These are phyloP conservation scores for Oscheius myriophilus DNA, from an alignment of 2,888 invertebrate genomes.

Conservation along the genomic window DNA sequence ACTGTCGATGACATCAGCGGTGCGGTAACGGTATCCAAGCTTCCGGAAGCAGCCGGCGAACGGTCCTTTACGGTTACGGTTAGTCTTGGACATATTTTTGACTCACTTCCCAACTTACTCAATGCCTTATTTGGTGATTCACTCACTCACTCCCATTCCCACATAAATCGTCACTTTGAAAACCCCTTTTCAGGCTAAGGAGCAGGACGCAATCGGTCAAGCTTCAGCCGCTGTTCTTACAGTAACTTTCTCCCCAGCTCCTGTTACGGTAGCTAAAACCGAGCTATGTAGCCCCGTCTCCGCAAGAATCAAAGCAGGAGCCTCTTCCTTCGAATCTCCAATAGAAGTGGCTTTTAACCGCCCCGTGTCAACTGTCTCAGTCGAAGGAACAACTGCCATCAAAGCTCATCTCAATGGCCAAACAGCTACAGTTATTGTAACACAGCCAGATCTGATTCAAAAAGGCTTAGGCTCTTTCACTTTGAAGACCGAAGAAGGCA, in stretches of 20 bases:
- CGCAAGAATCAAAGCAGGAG: conserved; percentile 33
- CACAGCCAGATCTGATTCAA: conserved; percentile 10
- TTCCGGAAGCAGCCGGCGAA: conserved; percentile 19
- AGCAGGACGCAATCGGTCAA: conserved; percentile 26
- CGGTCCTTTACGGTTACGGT: conserved; percentile 36
- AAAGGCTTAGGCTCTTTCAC: background rate
- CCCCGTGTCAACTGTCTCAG: conserved; percentile 3
- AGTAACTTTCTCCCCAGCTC: background rate
- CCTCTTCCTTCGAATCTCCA: conserved; percentile 29
- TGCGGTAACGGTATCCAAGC: conserved; percentile 27
- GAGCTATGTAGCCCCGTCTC: conserved; percentile 30
- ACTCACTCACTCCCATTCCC: no score
- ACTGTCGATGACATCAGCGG: conserved; percentile 36
- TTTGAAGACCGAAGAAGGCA: conserved; percentile 18
- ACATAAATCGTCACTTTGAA: no score
- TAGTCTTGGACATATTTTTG: no score
- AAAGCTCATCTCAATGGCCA: background rate
- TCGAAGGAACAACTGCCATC: conserved; percentile 11
- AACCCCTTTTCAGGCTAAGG: no score
- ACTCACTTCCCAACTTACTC: no score
- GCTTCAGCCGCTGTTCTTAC: conserved; percentile 3
- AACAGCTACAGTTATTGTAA: conserved; percentile 1
- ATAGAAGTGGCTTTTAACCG: conserved; percentile 27
- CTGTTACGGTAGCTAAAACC: background rate
- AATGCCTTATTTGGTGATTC: no score